Conservation (phyloP, 2,797 vertebrate genomes). For the Fistularia commersonii region DNA sequence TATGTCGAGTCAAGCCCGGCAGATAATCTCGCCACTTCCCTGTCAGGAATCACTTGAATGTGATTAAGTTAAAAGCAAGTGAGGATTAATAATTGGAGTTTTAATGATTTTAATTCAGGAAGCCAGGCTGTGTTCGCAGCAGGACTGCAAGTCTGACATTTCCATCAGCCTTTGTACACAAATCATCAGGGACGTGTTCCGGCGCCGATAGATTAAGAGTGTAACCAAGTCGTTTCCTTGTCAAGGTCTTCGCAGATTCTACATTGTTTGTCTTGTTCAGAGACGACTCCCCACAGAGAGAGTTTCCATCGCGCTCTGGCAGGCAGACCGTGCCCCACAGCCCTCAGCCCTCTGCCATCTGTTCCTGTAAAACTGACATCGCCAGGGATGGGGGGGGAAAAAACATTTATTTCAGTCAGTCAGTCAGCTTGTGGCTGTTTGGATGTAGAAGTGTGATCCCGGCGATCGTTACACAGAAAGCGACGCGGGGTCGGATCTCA, state of each 20-base stretch:
- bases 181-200: not conserved
- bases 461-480: not conserved
- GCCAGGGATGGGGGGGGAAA: slow-evolving; percentile 45
- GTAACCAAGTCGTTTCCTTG: not conserved
- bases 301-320: slow-evolving; percentile 70
- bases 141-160: too few species aligned
- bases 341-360: slow-evolving; percentile 66
- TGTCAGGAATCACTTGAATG: too few species aligned
- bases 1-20: too few species aligned
- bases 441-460: slow-evolving; percentile 18
- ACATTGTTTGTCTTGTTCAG: slow-evolving; percentile 25
- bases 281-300: slow-evolving; percentile 48
- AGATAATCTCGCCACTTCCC: too few species aligned
- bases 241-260: slow-evolving; percentile 17
- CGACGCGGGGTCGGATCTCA: not conserved
- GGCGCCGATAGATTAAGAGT: slow-evolving; percentile 1
- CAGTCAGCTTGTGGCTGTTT: slow-evolving; percentile 46
- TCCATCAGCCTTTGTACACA: not conserved
- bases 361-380: slow-evolving; percentile 39
- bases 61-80: too few species aligned
- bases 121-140: too few species aligned
- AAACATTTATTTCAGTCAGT: slow-evolving; percentile 38
- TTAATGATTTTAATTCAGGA: too few species aligned
- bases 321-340: slow-evolving; percentile 60
- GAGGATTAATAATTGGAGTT: too few species aligned